Evolutionary conservation across 64 coral and sea anemone species (phyloP), one percentile per base, ranked within the genome.

Genomic region (Stylophora pistillata): DNA sequence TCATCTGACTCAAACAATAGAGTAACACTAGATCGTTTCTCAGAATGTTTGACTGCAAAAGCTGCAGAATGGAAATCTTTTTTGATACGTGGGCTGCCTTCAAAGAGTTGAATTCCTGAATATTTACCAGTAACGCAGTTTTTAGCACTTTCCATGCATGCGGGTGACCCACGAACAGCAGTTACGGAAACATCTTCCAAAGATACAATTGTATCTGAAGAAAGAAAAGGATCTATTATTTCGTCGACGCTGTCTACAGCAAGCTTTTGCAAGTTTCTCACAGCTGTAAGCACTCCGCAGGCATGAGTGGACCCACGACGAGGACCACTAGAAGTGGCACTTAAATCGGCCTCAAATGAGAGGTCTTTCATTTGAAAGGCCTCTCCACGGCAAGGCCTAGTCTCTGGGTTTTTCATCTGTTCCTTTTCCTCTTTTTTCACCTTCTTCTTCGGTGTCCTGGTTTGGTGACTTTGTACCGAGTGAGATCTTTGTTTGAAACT

Each of bases 1-100:
- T 90, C 56, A 86, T 92, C 90, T 30, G 90, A 92, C 53, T 92
- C 82, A 64, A 92, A 92, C 47, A 92, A 69, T 26, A 54, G 30
- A 52, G 89, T 60, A 33, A 62, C 10, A 29, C 68, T 9, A 58
- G 53, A 27, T 68, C 53, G 3, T 31, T 26, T 0, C 25, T 17
- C 2, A 15, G 53, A 17, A 33, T 21, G 41, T 74, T 32, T 58
- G 26, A 0, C 53, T 10, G 54, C 34, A 74, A 57, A 56, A 55
- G n/a, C 1, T 17, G 4, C 66, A 13, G 81, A 85, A 15, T 68
- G 62, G 16, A 25, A 64, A 14, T 33, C 29, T 13, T 53, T 17
- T 29, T 83, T 21, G 6, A 47, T 54, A 3, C 15, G 52, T 33
- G 32, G 74, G 13, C 74, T 47, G 28, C 74, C 52, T n/a, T 34